Percentiles rank a stretch among this genome's conserved stretches.
Evolutionary conservation across 2,113 vertebrate genomes (phyloP).

Genomic region (Ictalurus furcatus): DNA sequence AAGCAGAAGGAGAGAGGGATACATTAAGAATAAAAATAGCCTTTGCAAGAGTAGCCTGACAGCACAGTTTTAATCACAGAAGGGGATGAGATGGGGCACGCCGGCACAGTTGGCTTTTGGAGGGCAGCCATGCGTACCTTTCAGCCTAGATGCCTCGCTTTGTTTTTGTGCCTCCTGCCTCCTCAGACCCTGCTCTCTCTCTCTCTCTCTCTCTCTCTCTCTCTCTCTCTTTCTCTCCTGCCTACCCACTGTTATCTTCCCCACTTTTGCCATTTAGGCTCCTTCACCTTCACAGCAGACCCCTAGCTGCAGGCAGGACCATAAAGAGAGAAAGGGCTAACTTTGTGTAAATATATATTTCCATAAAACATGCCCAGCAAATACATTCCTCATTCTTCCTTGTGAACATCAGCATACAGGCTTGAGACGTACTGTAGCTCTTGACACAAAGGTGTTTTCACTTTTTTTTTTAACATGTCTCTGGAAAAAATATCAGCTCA

Average conservation of each 20-base stretch:
- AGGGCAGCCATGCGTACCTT: constrained; percentile 67
- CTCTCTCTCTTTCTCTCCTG: constrained; percentile 21
- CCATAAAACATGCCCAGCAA: constrained; percentile 30
- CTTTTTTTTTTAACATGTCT: constrained; percentile 34
- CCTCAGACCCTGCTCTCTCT: constrained; percentile 6
- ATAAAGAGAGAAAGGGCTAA: constrained; percentile 21
- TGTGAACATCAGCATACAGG: constrained; percentile 18
- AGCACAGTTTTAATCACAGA: constrained; percentile 64
- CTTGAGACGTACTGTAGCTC: constrained; percentile 3
- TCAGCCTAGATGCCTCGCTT: constrained; percentile 67
- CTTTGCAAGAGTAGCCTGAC: constrained; percentile 50
- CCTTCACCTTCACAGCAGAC: constrained; percentile 38
- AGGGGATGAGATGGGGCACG: constrained; percentile 59
- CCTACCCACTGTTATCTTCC: too few species aligned
- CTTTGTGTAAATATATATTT: constrained; percentile 35
- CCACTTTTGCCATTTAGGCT: neutral
- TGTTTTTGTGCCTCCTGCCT: constrained; percentile 54
- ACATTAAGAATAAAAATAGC: constrained; percentile 60
- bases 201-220: constrained; percentile 14
- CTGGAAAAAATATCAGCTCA: constrained; percentile 25
- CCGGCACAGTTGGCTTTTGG: constrained; percentile 65
- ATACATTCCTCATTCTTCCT: neutral
- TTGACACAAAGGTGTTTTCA: constrained; percentile 22
- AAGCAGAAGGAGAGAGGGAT: constrained; percentile 50
- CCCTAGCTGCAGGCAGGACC: neutral